These are phyloP conservation scores for Lymantria monacha DNA, from an alignment of 2,888 invertebrate species.

Conservation along the genomic window DNA sequence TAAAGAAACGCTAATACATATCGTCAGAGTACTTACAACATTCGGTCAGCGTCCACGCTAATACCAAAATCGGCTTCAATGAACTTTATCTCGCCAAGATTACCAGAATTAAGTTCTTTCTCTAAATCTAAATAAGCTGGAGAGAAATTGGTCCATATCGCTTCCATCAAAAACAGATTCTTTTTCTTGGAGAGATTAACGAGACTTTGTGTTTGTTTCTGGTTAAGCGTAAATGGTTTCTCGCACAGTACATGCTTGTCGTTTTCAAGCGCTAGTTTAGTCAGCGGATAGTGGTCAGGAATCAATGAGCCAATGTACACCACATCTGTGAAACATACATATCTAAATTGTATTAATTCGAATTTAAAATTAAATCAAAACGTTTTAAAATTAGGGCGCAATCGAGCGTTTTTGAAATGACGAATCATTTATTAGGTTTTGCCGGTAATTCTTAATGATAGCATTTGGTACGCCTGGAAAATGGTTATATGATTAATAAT, in stretches of 20 bases:
- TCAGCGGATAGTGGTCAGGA: constrained; percentile 86
- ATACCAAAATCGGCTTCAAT: constrained; percentile 88
- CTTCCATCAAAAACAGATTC: constrained; percentile 93
- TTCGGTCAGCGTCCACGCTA: constrained; percentile 62
- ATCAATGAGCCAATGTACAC: constrained; percentile 92
- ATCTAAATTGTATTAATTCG: too few relatives aligned
- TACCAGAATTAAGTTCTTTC: constrained; percentile 84
- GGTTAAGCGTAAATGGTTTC: constrained; percentile 93
- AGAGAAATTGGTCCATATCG: constrained; percentile 92
- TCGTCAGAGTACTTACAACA: constrained; percentile 42
- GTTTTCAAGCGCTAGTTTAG: constrained; percentile 87
- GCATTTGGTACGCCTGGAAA: too few relatives aligned
- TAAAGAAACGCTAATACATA: too few relatives aligned
- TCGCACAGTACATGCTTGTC: constrained; percentile 96
- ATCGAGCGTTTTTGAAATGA: too few relatives aligned
- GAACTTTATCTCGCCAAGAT: constrained; percentile 86
- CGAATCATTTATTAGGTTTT: too few relatives aligned
- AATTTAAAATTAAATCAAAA: too few relatives aligned
- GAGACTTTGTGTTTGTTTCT: constrained; percentile 86
- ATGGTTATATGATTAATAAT: too few relatives aligned
- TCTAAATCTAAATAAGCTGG: constrained; percentile 88
- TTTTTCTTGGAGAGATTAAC: constrained; percentile 86
- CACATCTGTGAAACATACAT: constrained; percentile 88
- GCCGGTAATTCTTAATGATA: too few relatives aligned
- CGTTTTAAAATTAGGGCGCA: too few relatives aligned